Base-by-base conservation (phyloP, 2,888 invertebrate genomes). In the Fabriciana adippe region DNA sequence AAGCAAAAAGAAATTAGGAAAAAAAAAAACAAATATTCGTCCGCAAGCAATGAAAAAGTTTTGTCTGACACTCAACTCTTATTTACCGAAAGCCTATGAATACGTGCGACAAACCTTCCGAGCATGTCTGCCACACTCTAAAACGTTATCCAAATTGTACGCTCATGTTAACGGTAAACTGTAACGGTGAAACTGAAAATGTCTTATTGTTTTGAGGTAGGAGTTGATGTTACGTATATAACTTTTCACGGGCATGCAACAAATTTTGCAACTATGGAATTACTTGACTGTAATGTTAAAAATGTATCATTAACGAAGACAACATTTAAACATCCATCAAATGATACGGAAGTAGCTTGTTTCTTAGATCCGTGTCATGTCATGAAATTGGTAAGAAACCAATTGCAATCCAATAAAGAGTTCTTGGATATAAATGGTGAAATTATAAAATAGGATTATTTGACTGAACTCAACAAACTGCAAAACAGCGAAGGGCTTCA, bases 401-500 rank as follows among this genome's bases (percentile, higher is more conserved):
- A 67, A 8, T 69, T 73, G 45, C 57, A 64, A 47, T 18, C 55
- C 16, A 66, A 72, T 14, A 50, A 54, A 26, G 45, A 31, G 21
- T 56, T 69, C 55, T 64, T 65, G 3, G 62, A 69, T 55, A 45
- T 51, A 15, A 48, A 67, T 3, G 48, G 45, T 1, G 11, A 57
- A 59, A 54, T 62, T 16, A 62, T 72, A 51, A 14, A 55, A 15
- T 71, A 68, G 71, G 15, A 65, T 14, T 55, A 63, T 14, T 35
- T 71, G n/a, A 64, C 55, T 18, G 56, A 48, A 47, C 31, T 67
- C 51, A 26, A 50, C 15, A 35, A 68, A 15, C 48, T 76, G 11
- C 74, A 76, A 55, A 61, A 68, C 53, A 45, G 62, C 21, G 67
- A 71, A 65, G 67, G 67, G 6, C 55, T 75, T 13, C 56, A 74